A percentile compares a stretch with the other conserved stretches of the same genome.
These are phyloP conservation scores for Priocnemis perturbator DNA, from an alignment of 2,888 invertebrate genomes.

Conservation along the genomic window DNA sequence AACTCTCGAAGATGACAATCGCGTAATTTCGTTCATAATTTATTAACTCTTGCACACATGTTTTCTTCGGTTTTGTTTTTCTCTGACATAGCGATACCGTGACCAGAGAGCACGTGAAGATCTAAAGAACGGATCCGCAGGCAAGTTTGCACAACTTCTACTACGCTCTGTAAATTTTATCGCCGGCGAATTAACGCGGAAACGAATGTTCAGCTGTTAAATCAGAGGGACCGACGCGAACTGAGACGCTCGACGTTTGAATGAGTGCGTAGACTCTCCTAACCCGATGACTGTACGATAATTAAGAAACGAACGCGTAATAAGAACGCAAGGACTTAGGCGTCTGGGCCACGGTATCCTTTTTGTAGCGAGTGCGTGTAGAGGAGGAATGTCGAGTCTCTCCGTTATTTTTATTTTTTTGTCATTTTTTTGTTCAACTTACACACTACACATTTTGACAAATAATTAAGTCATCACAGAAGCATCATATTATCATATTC, in stretches of 20 bases:
- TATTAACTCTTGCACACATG: too few relatives aligned
- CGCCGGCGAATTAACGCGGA: constrained; percentile 26
- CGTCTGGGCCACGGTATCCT: constrained; percentile 55
- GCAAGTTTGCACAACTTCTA: constrained; percentile 7
- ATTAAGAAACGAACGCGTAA: constrained; percentile 11
- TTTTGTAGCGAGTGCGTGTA: constrained; percentile 28
- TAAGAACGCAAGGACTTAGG: constrained; percentile 15
- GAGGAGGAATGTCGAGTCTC: constrained; percentile 44
- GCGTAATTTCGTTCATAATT: too few relatives aligned
- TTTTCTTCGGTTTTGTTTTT: neutral
- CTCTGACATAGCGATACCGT: constrained; percentile 41
- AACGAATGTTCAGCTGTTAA: constrained; percentile 18
- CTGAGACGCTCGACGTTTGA: constrained; percentile 11
- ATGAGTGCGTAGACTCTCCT: neutral
- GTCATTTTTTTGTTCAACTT: constrained; percentile 23
- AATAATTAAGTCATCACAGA: constrained; percentile 73
- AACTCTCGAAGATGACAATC: too few relatives aligned
- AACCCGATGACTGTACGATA: constrained; percentile 10
- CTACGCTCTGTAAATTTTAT: constrained; percentile 18
- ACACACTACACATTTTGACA: constrained; percentile 67
- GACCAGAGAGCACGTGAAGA: constrained; percentile 37
- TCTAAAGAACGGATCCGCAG: too few relatives aligned
- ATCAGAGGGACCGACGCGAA: constrained; percentile 6
- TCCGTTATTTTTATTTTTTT: constrained; percentile 19
- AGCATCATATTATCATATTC: constrained; percentile 72